Base-by-base conservation (phyloP, 2,797 vertebrate genomes). In the Chelidonichthys spinosus region DNA sequence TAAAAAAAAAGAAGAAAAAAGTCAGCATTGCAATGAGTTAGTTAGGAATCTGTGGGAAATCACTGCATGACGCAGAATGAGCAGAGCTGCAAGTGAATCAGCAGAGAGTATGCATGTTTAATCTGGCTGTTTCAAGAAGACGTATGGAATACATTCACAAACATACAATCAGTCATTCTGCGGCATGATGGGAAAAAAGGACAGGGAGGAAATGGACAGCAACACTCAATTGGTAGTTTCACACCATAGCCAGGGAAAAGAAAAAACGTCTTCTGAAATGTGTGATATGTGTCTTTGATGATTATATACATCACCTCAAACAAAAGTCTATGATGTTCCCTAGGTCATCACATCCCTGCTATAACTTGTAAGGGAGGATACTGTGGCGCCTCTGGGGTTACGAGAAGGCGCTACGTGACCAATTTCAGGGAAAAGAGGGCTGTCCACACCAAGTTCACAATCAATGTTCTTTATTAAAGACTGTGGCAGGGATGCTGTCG, bases 11-110 rank as follows among this genome's bases (percentile, higher is more conserved):
- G 36, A 3, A 2, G 11, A 8, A 15, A 68, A 54, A 36, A 43
- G 6, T 18, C 54, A 54, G 13, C 2, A 17, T 50, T 63, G n/a
- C 25, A 52, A 17, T 5, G 44, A 71, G 32, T 43, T 18, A 7
- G 13, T 8, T 36, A 66, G 39, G 18, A 49, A 46, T 64, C 25
- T 15, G 67, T 25, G 18, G 46, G 52, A 76, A 72, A 69, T 55
- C 52, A 56, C 37, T 65, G 40, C 36, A 5, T 36, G 73, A 47
- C 50, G 10, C 15, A 42, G 36, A 54, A 35, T 3, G 17, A 61
- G 32, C 1, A 2, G 50, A 66, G 59, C 35, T 49, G 32, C 39
- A 39, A 64, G 43, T 33, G 43, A 64, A 69, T 33, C 18, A 8
- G 70, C 42, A 42, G 49, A 36, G 6, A 33, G 47, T 1, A 15